These are phyloP conservation scores for Chamaea fasciata DNA, from an alignment of 2,113 vertebrate genomes.

Conservation along the genomic window DNA sequence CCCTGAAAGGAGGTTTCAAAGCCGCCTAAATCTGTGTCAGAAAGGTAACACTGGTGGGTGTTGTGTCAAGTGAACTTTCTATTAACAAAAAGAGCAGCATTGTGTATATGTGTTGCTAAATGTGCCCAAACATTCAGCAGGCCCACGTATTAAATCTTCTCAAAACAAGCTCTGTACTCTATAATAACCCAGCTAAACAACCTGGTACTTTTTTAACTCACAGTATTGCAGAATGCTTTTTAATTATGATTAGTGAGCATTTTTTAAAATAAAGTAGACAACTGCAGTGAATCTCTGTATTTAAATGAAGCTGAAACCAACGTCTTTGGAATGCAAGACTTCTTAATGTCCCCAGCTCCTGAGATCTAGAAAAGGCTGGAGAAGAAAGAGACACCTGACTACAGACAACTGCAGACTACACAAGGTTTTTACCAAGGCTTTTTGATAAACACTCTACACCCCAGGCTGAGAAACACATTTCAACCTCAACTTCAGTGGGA, in stretches of 20 bases:
- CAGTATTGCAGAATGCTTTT: not conserved
- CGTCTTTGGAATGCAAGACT: not conserved
- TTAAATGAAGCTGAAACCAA: not conserved
- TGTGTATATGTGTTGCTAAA: not conserved
- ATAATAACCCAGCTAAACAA: not conserved
- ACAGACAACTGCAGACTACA: not conserved
- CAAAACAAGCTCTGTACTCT: not conserved
- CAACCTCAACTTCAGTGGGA: not conserved
- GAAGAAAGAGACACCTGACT: not conserved
- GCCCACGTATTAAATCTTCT: not conserved
- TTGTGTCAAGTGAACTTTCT: not conserved
- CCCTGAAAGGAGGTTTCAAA: not conserved
- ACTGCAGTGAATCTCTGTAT: not conserved
- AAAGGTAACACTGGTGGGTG: not conserved
- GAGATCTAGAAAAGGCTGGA: not conserved
- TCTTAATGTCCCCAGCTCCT: not conserved
- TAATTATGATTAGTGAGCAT: not conserved
- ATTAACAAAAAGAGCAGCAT: not conserved
- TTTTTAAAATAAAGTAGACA: not conserved
- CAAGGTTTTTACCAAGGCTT: not conserved
- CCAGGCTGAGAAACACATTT: not conserved
- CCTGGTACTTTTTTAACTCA: not conserved
- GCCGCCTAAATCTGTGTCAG: rapidly evolving
- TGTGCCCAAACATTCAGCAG: not conserved
- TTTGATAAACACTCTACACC: not conserved